Conservation (phyloP, 1,140 invertebrate genomes). For the Araneus ventricosus region DNA sequence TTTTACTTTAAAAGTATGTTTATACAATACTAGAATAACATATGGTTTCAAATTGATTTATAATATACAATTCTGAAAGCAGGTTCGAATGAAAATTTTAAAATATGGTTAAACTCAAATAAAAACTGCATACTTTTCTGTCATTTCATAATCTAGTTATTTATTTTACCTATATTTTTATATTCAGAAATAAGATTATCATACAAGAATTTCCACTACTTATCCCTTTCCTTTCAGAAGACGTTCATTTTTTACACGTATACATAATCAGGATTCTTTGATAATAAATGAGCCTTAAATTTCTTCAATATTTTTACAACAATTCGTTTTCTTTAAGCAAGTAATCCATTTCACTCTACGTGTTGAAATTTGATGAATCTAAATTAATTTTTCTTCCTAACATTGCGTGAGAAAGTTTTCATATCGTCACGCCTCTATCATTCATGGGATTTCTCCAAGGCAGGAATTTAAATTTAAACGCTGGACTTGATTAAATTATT, state of each 20-base stretch:
- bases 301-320: background rate
- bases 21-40: too few relatives aligned
- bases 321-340: background rate
- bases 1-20: too few relatives aligned
- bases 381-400: conserved; percentile 8
- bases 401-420: conserved; percentile 15
- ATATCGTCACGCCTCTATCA: conserved; percentile 7
- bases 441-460: background rate
- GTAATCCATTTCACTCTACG: background rate
- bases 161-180: too few relatives aligned
- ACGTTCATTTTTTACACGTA: background rate
- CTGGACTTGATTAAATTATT: conserved; percentile 13
- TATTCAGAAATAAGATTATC: too few relatives aligned
- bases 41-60: too few relatives aligned
- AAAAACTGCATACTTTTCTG: too few relatives aligned
- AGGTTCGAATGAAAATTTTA: too few relatives aligned
- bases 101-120: too few relatives aligned
- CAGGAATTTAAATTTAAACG: conserved; percentile 19
- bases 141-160: too few relatives aligned
- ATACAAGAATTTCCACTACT: background rate
- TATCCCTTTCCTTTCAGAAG: background rate
- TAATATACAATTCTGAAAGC: too few relatives aligned
- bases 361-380: conserved; percentile 24
- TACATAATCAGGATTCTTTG: background rate
- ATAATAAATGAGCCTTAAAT: background rate